Conservation (phyloP, 1,140 invertebrate species). For the Pogonus chalceus region DNA sequence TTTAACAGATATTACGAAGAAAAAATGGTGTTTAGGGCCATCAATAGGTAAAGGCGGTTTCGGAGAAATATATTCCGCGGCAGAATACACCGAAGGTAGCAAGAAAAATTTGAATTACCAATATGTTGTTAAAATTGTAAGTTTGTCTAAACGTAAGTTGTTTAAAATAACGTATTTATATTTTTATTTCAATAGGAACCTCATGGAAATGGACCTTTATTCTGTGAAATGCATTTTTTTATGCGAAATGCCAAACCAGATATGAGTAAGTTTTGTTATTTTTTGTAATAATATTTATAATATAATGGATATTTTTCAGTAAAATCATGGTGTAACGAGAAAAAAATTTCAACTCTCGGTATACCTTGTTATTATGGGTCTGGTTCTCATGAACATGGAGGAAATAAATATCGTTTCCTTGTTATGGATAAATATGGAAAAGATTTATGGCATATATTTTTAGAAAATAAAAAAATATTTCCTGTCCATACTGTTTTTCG, state of each 20-base stretch:
- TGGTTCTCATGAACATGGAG: constrained; percentile 68
- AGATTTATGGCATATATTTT: constrained; percentile 76
- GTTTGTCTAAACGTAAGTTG: constrained; percentile 29
- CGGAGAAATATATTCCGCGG: constrained; percentile 80
- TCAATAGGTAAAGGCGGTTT: constrained; percentile 90
- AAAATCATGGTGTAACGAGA: constrained; percentile 58
- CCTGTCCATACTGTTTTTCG: constrained; percentile 64
- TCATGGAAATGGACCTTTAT: constrained; percentile 83
- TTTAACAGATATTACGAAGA: constrained; percentile 61
- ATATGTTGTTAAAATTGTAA: constrained; percentile 71
- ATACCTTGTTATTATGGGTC: constrained; percentile 78
- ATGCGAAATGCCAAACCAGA: constrained; percentile 72
- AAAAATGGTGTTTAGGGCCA: constrained; percentile 75
- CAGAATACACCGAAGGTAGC: constrained; percentile 41
- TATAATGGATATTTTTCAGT: constrained; percentile 47
- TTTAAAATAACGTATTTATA: constrained; percentile 9
- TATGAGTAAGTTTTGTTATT: constrained; percentile 50
- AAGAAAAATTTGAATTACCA: constrained; percentile 47
- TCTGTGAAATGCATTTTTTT: constrained; percentile 94
- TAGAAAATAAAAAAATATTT: constrained; percentile 58
- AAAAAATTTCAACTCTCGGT: constrained; percentile 65
- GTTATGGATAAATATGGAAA: constrained; percentile 86
- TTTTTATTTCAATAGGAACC: constrained; percentile 59
- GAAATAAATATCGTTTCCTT: constrained; percentile 77
- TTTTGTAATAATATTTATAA: constrained; percentile 17